These are phyloP conservation scores for Cephus sareptanus DNA, from an alignment of 2,888 invertebrate species.

Conservation along the genomic window DNA sequence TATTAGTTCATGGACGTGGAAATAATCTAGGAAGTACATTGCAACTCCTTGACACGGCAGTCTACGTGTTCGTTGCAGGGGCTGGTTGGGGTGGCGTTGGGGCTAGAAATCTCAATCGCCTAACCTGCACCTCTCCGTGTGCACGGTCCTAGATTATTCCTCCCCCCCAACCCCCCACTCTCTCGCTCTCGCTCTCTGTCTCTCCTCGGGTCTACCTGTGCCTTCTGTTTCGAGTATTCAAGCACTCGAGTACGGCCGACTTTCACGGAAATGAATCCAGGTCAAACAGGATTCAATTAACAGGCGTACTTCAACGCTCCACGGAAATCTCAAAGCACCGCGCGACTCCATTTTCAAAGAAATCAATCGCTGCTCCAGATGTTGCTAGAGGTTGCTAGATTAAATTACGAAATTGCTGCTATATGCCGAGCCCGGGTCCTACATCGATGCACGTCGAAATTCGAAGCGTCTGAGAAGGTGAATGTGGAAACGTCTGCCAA, in stretches of 20 bases:
- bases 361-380: neutral
- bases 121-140: neutral
- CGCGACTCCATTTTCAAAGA: neutral
- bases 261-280: neutral
- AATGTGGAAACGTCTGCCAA: neutral
- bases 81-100: neutral
- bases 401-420: neutral
- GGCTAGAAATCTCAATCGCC: neutral
- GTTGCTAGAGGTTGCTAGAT: neutral
- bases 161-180: neutral
- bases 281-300: slow-evolving; percentile 5
- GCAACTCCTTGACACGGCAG: neutral
- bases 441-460: neutral
- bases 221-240: neutral
- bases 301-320: neutral
- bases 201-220: neutral
- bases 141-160: neutral
- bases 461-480: neutral
- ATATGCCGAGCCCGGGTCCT: neutral
- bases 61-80: neutral
- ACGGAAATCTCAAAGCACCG: neutral
- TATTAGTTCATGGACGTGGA: slow-evolving; percentile 2
- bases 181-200: neutral
- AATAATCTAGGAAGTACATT: slow-evolving; percentile 1
- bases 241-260: neutral